phyloP scores from a whole-genome alignment of 2,888 invertebrate genomes.

The Unio delphinus region DNA sequence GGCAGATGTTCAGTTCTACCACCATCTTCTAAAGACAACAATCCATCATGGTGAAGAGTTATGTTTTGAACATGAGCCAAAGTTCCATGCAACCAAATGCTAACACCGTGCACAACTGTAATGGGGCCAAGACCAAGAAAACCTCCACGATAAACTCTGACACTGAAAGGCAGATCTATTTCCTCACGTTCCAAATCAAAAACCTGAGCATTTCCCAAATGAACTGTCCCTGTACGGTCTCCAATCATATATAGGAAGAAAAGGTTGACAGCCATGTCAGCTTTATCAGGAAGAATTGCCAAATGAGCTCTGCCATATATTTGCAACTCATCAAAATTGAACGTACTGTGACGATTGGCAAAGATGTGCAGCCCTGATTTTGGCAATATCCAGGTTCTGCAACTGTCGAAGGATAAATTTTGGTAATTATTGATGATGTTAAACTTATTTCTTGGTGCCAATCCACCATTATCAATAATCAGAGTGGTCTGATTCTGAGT shows the following conservation, averaged over 20 bases:
- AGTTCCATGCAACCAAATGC: slow-evolving; percentile 55
- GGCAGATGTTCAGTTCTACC: slow-evolving; percentile 36
- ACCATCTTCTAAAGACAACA: slow-evolving; percentile 42
- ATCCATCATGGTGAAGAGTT: slow-evolving; percentile 50
- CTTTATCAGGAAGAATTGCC: slow-evolving; percentile 40
- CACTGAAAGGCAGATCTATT: slow-evolving; percentile 54
- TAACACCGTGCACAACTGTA: slow-evolving; percentile 53
- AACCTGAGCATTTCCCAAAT: slow-evolving; percentile 47
- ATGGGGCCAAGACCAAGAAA: slow-evolving; percentile 46
- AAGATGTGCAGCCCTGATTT: slow-evolving; percentile 44
- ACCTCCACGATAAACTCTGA: slow-evolving; percentile 45
- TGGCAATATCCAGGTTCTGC: slow-evolving; percentile 51
- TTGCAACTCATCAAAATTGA: slow-evolving; percentile 49
- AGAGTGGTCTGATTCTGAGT: slow-evolving; percentile 46
- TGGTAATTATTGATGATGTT: slow-evolving; percentile 44
- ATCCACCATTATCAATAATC: slow-evolving; percentile 48
- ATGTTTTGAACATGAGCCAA: slow-evolving; percentile 48
- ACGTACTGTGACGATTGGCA: slow-evolving; percentile 35
- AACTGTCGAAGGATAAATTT: slow-evolving; percentile 42
- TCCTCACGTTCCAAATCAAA: slow-evolving; percentile 47
- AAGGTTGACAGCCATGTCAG: slow-evolving; percentile 31
- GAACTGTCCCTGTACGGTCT: slow-evolving; percentile 57
- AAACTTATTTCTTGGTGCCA: slow-evolving; percentile 25
- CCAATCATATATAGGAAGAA: slow-evolving; percentile 61
- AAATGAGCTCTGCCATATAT: slow-evolving; percentile 52